Base-by-base conservation (phyloP, 1,140 invertebrate species). In the Drosophila chauvacae region DNA sequence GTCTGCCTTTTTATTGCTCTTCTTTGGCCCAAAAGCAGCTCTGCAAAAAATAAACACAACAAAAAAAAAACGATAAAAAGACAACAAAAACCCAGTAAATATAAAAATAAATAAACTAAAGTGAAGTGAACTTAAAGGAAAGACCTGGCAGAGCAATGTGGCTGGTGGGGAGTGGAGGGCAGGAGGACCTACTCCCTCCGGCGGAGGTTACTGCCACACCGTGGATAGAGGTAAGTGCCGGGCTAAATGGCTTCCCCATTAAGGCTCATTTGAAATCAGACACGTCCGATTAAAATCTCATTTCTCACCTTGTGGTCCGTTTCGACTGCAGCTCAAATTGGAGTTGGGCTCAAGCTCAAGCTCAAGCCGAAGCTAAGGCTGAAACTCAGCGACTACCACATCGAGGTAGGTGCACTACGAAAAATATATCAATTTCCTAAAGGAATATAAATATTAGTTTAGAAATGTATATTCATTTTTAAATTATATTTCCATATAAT, bases 261-360 rank as follows among this genome's bases (percentile, higher is more conserved):
- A 92, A 92, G 83, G 91, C 91, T 92, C 91, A 92, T 92, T 92
- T 92, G 91, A 92, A 92, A 92, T 92, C 91, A 92, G 91, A 92
- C 91, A 92, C 91, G 91, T 92, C 91, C 91, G 91, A 92, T 92
- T 92, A 92, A 92, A 92, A 92, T 92, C 91, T 92, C 88, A 92
- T 92, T 92, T 92, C 91, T 92, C 91, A 92, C 91, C 91, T 92
- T 82, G 81, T 91, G 90, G 84, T 79, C 58, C 78, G 79, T 50
- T 72, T 66, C 68, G 75, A 72, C 77, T 74, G 61, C 62, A 78
- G 80, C 83, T 90, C 85, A 84, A 85, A 85, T 81, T 83, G 85
- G 84, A 74, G 74, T 72, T 77, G 62, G 60, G 65, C 59, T 57
- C 75, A 69, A 60, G 50, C 59, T 57, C 74, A 68, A 59, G 50